Percentiles rank a stretch among this genome's conserved stretches.
phyloP scores from a whole-genome alignment of 2,888 invertebrate species.

The Macrophya annulata region DNA sequence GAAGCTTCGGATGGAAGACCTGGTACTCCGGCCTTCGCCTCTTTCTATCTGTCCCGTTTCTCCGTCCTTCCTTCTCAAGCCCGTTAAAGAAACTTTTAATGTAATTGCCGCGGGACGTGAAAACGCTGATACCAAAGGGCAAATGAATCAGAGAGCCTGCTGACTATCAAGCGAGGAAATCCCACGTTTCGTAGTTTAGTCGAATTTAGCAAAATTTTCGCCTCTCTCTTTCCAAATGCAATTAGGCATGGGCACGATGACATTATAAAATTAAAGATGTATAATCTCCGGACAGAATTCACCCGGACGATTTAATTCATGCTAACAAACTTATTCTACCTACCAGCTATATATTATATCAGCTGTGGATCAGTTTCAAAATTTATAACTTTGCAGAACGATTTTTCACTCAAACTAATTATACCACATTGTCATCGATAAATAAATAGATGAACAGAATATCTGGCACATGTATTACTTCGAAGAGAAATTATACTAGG shows the following conservation, averaged over 20 bases:
- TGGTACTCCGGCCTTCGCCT: slow-evolving; percentile 32
- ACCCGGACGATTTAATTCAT: neutral
- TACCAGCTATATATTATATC: neutral
- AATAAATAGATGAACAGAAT: neutral
- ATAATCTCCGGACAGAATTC: slow-evolving; percentile 6
- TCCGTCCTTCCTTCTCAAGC: slow-evolving; percentile 56
- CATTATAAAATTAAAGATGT: neutral
- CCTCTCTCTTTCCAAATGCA: slow-evolving; percentile 26
- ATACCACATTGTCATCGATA: neutral
- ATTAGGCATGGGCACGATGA: slow-evolving; percentile 9
- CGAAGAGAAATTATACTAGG: neutral
- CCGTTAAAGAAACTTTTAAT: slow-evolving; percentile 73
- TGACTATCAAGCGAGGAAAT: slow-evolving; percentile 52
- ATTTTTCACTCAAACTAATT: neutral
- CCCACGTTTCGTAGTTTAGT: slow-evolving; percentile 48
- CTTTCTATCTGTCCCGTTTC: slow-evolving; percentile 27
- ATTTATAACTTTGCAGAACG: neutral
- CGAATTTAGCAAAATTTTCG: slow-evolving; percentile 42
- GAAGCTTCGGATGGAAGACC: slow-evolving; percentile 44
- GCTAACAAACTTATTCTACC: neutral
- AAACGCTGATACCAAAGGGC: slow-evolving; percentile 69
- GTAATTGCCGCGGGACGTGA: slow-evolving; percentile 72
- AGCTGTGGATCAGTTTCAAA: neutral
- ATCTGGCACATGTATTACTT: neutral
- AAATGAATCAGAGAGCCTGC: slow-evolving; percentile 53